These are phyloP conservation scores for Muraenolepis orangiensis DNA, from an alignment of 2,797 vertebrate species.

Conservation along the genomic window DNA sequence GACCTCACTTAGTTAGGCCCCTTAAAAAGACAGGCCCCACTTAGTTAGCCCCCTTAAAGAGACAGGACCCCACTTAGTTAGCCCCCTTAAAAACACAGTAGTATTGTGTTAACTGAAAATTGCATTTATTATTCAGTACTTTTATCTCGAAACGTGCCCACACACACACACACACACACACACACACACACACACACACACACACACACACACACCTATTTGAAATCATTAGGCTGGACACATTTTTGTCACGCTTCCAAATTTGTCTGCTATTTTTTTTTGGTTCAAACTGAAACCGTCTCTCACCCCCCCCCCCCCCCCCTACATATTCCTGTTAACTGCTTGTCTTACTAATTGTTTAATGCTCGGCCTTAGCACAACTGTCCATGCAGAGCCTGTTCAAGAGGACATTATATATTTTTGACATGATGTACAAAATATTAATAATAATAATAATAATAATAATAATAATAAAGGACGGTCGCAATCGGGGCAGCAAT, in stretches of 20 bases:
- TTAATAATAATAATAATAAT: background rate
- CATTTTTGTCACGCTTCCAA: conserved; percentile 78
- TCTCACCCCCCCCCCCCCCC: conserved; percentile 23
- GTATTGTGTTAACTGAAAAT: too few species aligned
- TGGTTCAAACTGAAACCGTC: conserved; percentile 25
- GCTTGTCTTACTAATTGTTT: conserved; percentile 59
- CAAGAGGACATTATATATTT: conserved; percentile 26
- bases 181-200: conserved; percentile 29
- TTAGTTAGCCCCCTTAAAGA: background rate
- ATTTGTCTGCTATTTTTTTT: conserved; percentile 58
- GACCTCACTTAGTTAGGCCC: too few species aligned
- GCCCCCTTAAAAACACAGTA: too few species aligned
- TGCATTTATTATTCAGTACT: too few species aligned
- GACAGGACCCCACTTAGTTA: background rate
- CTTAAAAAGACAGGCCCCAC: background rate
- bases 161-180: conserved; percentile 21
- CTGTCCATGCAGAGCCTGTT: conserved; percentile 52
- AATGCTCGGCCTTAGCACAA: conserved; percentile 49
- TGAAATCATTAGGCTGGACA: conserved; percentile 76
- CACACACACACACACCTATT: conserved; percentile 51
- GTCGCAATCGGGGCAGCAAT: too few species aligned
- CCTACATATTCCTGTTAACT: conserved; percentile 31
- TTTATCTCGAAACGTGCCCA: too few species aligned
- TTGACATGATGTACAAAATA: too few species aligned
- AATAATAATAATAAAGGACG: background rate